phyloP scores from a whole-genome alignment of 64 coral and sea anemone genomes.

The Pocillopora damicornis region DNA sequence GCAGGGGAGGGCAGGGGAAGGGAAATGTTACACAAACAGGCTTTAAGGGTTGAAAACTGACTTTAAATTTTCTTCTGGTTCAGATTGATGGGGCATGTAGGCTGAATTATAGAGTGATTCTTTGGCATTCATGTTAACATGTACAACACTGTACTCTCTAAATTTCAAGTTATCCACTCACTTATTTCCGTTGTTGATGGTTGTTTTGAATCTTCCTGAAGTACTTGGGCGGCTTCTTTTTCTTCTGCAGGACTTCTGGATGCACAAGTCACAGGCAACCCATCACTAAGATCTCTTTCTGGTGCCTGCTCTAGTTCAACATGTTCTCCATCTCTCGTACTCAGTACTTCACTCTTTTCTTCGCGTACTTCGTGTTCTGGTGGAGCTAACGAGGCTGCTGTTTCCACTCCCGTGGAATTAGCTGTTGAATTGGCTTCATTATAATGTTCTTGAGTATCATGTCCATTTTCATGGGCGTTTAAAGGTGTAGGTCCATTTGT shows the following conservation, averaged over 20 bases:
- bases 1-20: too few relatives aligned
- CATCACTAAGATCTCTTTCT: background rate
- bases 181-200: background rate
- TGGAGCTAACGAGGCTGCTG: background rate
- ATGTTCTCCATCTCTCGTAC: background rate
- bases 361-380: background rate
- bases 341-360: background rate
- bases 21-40: too few relatives aligned
- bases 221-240: background rate
- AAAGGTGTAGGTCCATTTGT: constrained; percentile 22
- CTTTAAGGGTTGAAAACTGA: too few relatives aligned
- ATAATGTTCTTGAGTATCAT: background rate
- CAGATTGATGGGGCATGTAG: too few relatives aligned
- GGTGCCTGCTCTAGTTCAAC: constrained; percentile 9
- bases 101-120: too few relatives aligned
- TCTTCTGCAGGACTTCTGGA: background rate
- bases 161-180: background rate
- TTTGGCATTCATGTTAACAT: background rate
- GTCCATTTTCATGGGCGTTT: constrained; percentile 15
- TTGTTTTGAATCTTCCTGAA: background rate
- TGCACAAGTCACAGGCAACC: background rate
- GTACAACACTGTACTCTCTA: background rate
- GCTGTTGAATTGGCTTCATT: constrained; percentile 4
- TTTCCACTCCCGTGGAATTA: background rate
- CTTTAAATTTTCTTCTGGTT: too few relatives aligned